Conservation (phyloP, 2,797 vertebrate species). For the Psittacula derbiana region DNA sequence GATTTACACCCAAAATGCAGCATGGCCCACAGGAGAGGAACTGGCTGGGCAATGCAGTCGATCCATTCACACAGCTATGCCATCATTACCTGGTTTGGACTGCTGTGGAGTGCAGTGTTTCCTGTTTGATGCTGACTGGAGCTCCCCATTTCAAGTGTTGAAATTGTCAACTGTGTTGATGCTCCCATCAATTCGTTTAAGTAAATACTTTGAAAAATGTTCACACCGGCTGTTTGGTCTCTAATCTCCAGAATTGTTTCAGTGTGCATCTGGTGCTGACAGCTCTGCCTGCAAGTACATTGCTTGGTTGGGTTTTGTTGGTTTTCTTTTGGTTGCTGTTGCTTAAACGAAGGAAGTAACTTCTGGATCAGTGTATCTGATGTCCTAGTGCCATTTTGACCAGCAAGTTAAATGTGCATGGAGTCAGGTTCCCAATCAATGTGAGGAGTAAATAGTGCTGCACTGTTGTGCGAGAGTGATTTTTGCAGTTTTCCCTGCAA, state of each 20-base stretch:
- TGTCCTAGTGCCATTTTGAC: background rate
- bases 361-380: background rate
- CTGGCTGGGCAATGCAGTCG: accelerated
- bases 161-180: background rate
- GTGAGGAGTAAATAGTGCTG: accelerated
- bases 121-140: background rate
- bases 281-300: background rate
- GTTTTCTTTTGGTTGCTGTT: background rate
- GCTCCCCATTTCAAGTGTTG: background rate
- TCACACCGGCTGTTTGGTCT: background rate
- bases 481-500: background rate
- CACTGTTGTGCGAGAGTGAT: accelerated
- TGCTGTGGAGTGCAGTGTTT: accelerated
- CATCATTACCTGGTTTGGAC: background rate
- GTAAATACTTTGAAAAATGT: background rate
- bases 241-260: background rate
- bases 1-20: background rate
- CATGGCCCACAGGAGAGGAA: background rate
- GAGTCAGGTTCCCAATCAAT: background rate
- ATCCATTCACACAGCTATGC: accelerated
- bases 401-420: background rate
- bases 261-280: background rate
- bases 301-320: background rate
- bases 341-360: background rate
- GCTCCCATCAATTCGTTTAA: background rate